Base-by-base conservation (phyloP, 2,888 invertebrate species). In the Aricia artaxerxes region DNA sequence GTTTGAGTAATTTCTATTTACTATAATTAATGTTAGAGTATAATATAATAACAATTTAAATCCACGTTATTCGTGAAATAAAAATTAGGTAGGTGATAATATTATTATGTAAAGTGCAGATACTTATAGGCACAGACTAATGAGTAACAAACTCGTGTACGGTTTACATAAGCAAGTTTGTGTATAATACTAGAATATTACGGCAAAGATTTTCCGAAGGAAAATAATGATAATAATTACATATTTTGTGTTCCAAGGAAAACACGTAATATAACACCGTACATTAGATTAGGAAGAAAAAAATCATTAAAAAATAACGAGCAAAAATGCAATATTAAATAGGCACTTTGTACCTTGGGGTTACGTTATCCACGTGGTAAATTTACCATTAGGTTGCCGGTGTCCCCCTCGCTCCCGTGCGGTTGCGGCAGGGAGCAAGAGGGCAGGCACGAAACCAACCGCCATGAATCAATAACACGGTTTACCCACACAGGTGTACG, bases 401-500 rank as follows among this genome's bases (percentile, higher is more conserved):
- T 86, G 84, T 92, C 92, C 87, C 89, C 89, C 87, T 92, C 89
- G 81, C 90, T 84, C 92, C 84, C 87, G 87, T 87, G 89, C 86
- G 84, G 87, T 91, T 91, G 86, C 91, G 88, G 92, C 91, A 90
- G 90, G 87, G 92, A 89, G 92, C 85, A 92, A 93, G 90, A 88
- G 91, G 91, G 92, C 84, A 89, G 87, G 92, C 91, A 91, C 91
- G 92, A 92, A 91, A 92, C 90, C 89, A 87, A 88, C 87, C 85
- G 87, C 87, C 90, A 91, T 92, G 91, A 93, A 94, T 93, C 94
- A 93, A 94, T 94, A 94, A 92, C 90, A 90, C 87, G 88, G 86
- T 88, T 86, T 89, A 91, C 91, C 85, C 91, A 92, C 92, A 91
- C 91, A 85, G 83, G 82, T 83, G 83, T 82, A 86, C 85, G 84